Percentiles rank a stretch among this genome's conserved stretches.
Evolutionary conservation across 2,113 vertebrate genomes (phyloP).

Genomic region (Rhineura floridana): DNA sequence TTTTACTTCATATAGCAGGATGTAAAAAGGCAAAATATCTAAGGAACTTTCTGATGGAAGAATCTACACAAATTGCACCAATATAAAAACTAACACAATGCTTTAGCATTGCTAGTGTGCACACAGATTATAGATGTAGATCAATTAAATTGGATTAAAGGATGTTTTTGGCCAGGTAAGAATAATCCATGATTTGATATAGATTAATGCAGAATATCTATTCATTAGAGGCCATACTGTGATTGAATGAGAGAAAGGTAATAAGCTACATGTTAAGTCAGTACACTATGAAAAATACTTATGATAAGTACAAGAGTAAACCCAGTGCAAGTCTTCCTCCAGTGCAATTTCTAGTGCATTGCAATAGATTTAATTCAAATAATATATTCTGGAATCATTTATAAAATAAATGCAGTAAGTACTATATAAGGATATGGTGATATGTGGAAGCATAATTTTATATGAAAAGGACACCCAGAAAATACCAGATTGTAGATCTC

Average conservation of each 20-base stretch:
- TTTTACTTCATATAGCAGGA: background rate
- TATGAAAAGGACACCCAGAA: background rate
- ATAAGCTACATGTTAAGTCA: background rate
- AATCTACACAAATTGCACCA: background rate
- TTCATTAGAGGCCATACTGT: background rate
- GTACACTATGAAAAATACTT: background rate
- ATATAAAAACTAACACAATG: background rate
- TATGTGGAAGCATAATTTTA: background rate
- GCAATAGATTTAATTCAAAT: background rate
- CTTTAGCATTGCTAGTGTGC: background rate
- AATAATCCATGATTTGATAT: background rate
- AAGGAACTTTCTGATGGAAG: background rate
- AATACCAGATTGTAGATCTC: background rate
- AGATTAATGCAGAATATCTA: background rate
- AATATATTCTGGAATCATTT: background rate
- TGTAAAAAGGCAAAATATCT: background rate
- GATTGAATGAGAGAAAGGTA: background rate
- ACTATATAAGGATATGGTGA: background rate
- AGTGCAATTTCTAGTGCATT: background rate
- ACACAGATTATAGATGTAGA: background rate
- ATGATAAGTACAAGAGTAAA: background rate
- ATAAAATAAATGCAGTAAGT: background rate
- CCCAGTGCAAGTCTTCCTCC: background rate
- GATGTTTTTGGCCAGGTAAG: background rate
- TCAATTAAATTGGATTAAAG: background rate